Percentiles rank a stretch among this genome's conserved stretches.
Evolutionary conservation across 2,113 vertebrate species (phyloP).

Genomic region (Notechis scutatus): DNA sequence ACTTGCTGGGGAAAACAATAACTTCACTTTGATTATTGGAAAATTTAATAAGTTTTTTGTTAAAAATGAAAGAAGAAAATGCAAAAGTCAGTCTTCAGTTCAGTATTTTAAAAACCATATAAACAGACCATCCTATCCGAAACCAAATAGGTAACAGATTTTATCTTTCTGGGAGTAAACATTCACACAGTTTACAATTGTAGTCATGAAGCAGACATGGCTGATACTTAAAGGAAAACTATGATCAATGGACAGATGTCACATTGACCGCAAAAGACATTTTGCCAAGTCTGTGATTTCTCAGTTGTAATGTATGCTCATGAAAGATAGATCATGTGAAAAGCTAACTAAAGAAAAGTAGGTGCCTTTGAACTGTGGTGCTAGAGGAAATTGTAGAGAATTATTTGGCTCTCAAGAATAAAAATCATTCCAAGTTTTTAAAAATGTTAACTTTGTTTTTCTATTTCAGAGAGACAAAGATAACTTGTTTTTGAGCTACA

Average conservation of each 20-base stretch:
- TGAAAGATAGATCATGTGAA: neutral
- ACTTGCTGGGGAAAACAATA: neutral
- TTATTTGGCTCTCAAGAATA: neutral
- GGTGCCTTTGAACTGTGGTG: neutral
- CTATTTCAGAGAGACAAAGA: neutral
- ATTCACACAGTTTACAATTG: neutral
- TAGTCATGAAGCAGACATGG: neutral
- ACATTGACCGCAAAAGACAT: neutral
- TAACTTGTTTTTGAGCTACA: neutral
- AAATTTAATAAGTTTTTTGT: neutral
- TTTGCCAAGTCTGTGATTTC: neutral
- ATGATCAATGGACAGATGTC: neutral
- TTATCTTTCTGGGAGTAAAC: neutral
- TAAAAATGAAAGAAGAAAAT: neutral
- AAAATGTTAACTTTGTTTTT: neutral
- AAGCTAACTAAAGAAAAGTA: neutral
- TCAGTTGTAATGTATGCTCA: neutral
- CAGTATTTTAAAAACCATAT: neutral
- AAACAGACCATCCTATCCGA: neutral
- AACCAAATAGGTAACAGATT: neutral
- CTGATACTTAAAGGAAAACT: neutral
- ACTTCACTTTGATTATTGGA: neutral
- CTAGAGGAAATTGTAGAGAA: neutral
- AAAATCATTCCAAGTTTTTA: neutral
- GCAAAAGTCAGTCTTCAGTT: neutral